phyloP scores from a whole-genome alignment of 2,113 vertebrate genomes.

The Cervus canadensis region DNA sequence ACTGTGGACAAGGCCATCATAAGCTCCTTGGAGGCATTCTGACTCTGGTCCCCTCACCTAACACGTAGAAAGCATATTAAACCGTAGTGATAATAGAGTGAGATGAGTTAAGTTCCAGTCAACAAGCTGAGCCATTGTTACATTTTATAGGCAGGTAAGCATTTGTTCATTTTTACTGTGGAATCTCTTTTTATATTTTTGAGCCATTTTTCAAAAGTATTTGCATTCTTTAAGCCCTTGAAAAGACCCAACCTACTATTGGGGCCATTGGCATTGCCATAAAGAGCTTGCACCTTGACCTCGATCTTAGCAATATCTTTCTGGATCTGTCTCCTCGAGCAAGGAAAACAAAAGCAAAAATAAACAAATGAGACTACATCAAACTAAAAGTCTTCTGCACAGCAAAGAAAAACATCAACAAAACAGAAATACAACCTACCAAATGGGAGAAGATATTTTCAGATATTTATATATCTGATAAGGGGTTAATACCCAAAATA shows the following conservation, averaged over 20 bases:
- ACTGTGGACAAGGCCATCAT: accelerated
- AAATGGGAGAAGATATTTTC: neutral
- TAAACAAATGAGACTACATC: neutral
- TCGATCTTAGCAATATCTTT: neutral
- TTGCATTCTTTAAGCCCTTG: neutral
- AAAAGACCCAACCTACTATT: neutral
- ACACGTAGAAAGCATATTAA: neutral
- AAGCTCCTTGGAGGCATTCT: neutral
- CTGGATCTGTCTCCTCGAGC: neutral
- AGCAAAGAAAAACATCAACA: neutral
- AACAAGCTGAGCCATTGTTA: neutral
- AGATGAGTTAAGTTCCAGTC: neutral
- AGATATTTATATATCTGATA: neutral
- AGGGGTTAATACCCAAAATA: neutral
- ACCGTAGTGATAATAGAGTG: neutral
- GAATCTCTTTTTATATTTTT: neutral
- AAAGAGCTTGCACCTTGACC: neutral
- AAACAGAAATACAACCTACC: neutral
- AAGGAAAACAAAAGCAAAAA: neutral
- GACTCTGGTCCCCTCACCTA: neutral
- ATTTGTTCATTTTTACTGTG: neutral
- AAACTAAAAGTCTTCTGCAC: neutral
- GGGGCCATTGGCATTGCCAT: neutral
- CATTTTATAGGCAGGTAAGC: neutral
- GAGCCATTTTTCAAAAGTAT: neutral